Conservation (phyloP, 2,797 vertebrate species). For the Columba guinea region DNA sequence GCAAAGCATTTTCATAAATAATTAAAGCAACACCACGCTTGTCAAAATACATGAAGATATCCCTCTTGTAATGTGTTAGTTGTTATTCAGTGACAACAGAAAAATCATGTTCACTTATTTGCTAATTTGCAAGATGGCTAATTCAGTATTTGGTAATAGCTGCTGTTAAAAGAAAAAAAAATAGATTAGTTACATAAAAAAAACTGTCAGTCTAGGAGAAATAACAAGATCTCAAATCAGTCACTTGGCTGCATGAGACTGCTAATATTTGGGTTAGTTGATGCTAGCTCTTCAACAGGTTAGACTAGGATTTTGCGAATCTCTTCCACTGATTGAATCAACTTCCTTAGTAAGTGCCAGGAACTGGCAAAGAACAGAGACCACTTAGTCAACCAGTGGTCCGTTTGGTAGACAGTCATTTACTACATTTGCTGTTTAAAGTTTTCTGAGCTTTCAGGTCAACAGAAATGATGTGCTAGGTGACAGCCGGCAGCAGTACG, state of each 20-base stretch:
- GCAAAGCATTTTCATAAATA: not conserved
- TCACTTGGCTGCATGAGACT: not conserved
- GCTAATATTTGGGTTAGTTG: not conserved
- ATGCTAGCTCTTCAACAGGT: not conserved
- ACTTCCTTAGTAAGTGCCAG: not conserved
- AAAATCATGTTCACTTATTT: not conserved
- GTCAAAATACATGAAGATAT: constrained; percentile 14
- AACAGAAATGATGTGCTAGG: not conserved
- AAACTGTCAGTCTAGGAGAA: not conserved
- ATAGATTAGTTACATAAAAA: not conserved
- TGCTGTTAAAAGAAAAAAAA: not conserved
- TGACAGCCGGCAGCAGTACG: not conserved
- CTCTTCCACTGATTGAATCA: not conserved
- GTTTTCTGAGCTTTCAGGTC: not conserved
- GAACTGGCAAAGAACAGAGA: not conserved
- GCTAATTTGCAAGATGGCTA: not conserved
- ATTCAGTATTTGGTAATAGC: not conserved
- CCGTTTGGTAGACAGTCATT: not conserved
- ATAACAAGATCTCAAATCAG: not conserved
- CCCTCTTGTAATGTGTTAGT: not conserved
- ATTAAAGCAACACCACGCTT: constrained; percentile 1
- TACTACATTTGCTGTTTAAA: not conserved
- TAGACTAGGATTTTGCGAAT: not conserved
- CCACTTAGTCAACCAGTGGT: not conserved
- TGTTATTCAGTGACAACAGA: not conserved